Evolutionary conservation across 2,797 vertebrate genomes (phyloP).

Genomic region (Etheostoma perlongum): DNA sequence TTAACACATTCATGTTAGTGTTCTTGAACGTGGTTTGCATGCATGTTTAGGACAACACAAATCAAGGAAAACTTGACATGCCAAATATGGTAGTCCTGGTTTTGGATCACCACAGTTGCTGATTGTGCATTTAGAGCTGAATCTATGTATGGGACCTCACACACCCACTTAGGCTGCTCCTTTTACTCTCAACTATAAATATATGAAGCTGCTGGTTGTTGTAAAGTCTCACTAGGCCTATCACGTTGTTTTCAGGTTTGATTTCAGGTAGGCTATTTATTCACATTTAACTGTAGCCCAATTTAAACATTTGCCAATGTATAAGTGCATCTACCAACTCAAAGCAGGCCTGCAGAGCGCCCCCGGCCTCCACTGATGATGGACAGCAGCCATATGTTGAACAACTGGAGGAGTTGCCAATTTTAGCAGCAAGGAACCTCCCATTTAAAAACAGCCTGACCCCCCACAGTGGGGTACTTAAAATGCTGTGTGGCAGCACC

Average conservation of each 20-base stretch:
- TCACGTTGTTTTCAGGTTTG: not conserved
- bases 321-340: not conserved
- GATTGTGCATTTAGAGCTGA: constrained; percentile 78
- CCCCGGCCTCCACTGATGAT: constrained; percentile 48
- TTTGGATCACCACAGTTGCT: constrained; percentile 79
- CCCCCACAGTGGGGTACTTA: constrained; percentile 11
- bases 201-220: constrained; percentile 57
- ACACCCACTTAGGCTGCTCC: constrained; percentile 66
- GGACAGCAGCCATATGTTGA: constrained; percentile 69
- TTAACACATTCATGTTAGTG: constrained; percentile 9
- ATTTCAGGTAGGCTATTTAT: no score
- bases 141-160: constrained; percentile 78
- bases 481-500: constrained; percentile 25
- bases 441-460: constrained; percentile 41
- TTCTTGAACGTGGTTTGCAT: not conserved
- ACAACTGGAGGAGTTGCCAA: constrained; percentile 73
- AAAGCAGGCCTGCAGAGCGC: constrained; percentile 1
- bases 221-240: not conserved
- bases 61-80: constrained; percentile 36
- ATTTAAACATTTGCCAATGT: not conserved
- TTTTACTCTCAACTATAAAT: constrained; percentile 84
- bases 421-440: constrained; percentile 68
- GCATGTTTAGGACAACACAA: not conserved
- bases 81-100: constrained; percentile 77
- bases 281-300: not conserved